phyloP scores from a whole-genome alignment of 2,888 invertebrate species.

The Blomia tropicalis region DNA sequence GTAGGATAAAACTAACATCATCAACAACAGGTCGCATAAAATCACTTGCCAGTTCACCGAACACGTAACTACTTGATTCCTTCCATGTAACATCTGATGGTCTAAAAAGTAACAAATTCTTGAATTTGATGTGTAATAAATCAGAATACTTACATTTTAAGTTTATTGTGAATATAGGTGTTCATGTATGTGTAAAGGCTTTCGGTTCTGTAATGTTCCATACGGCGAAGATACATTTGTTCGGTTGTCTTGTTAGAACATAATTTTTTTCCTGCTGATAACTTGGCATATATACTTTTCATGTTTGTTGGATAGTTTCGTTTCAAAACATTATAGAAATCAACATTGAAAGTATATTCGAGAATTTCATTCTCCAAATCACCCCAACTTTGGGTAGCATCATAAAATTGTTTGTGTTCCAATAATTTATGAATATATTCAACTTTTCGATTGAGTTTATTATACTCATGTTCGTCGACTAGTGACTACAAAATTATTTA shows the following conservation, averaged over 20 bases:
- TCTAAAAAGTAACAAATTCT: no score
- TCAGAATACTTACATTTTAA: background rate
- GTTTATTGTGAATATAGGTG: no score
- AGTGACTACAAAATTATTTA: slow-evolving; percentile 37
- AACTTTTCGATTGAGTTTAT: slow-evolving; percentile 40
- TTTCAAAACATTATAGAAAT: slow-evolving; percentile 62
- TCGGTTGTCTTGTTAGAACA: no score
- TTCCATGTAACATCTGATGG: no score
- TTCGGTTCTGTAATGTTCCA: no score
- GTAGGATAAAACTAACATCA: slow-evolving; percentile 51
- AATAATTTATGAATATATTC: slow-evolving; percentile 44
- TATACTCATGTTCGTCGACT: slow-evolving; percentile 50
- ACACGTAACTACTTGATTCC: no score
- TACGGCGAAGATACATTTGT: no score
- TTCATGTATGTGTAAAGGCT: no score
- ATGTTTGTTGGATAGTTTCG: no score
- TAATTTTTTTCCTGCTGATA: no score
- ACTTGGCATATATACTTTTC: no score
- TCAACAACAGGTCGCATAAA: slow-evolving; percentile 65
- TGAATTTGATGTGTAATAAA: no score
- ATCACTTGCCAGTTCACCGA: slow-evolving; percentile 45
- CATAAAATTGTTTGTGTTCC: slow-evolving; percentile 43
- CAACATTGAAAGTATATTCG: slow-evolving; percentile 46
- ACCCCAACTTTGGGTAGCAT: slow-evolving; percentile 50
- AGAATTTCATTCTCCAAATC: slow-evolving; percentile 46